phyloP scores from a whole-genome alignment of 2,888 invertebrate genomes.

The Noctua janthe region DNA sequence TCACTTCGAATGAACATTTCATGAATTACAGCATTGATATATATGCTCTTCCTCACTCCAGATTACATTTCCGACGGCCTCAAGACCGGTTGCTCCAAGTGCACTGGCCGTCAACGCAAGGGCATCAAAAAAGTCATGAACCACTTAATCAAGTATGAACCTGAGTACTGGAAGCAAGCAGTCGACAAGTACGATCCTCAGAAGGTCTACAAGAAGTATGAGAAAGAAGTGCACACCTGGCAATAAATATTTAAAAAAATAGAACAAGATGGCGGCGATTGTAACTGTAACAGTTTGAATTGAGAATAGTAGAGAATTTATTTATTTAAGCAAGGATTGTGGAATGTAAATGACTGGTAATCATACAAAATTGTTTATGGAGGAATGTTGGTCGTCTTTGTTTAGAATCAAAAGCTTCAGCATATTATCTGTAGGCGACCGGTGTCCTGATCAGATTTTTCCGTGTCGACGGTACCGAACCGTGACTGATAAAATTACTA shows the following conservation, averaged over 20 bases:
- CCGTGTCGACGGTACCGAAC: not conserved
- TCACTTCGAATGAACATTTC: no score
- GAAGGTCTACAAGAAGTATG: conserved; percentile 81
- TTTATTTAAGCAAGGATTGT: not conserved
- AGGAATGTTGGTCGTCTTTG: not conserved
- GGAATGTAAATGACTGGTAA: not conserved
- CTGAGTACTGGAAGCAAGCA: conserved; percentile 79
- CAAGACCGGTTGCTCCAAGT: conserved; percentile 82
- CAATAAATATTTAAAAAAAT: conserved; percentile 36
- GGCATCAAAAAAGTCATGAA: conserved; percentile 82
- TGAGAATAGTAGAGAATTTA: not conserved
- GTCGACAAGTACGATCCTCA: conserved; percentile 83
- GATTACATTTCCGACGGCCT: conserved; percentile 85
- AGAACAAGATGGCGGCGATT: conserved; percentile 15
- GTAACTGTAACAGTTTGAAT: conserved; percentile 11
- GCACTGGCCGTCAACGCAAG: conserved; percentile 78
- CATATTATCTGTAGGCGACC: not conserved
- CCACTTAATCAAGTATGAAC: conserved; percentile 82
- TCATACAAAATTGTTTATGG: not conserved
- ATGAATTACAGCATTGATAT: not conserved
- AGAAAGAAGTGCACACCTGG: conserved; percentile 74
- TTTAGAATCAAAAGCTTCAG: not conserved
- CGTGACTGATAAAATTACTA: not conserved
- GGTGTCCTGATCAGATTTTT: not conserved
- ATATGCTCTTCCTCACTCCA: conserved; percentile 63